Conservation (phyloP, 1,140 invertebrate genomes). For the Drosophila suzukii region DNA sequence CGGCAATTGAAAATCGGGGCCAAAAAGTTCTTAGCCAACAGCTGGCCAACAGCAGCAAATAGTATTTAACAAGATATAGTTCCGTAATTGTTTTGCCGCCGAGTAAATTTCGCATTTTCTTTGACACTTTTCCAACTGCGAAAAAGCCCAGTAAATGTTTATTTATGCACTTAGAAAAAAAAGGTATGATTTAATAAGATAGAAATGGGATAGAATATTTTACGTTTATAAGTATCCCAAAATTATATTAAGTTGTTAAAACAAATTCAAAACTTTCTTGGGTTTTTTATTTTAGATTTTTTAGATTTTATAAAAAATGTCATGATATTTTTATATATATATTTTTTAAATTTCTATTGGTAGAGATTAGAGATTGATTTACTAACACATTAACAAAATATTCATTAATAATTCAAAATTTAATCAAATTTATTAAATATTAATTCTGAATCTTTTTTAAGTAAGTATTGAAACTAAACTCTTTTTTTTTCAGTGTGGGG, state of each 20-base stretch:
- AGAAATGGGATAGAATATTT: too few relatives aligned
- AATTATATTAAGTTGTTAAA: too few relatives aligned
- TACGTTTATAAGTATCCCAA: too few relatives aligned
- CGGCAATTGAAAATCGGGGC: conserved; percentile 36
- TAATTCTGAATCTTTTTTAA: not conserved
- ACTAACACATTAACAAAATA: too few relatives aligned
- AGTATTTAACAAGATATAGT: conserved; percentile 36
- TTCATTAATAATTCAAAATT: too few relatives aligned
- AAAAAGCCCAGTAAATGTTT: conserved; percentile 36
- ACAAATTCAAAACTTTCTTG: too few relatives aligned
- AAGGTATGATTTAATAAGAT: not conserved
- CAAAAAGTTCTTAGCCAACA: conserved; percentile 27
- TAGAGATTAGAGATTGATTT: not conserved
- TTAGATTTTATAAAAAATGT: too few relatives aligned
- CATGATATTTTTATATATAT: not conserved
- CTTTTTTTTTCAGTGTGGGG: not conserved
- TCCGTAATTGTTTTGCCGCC: conserved; percentile 30
- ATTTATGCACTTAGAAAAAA: conserved; percentile 10
- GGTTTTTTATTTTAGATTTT: too few relatives aligned
- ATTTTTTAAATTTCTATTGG: not conserved
- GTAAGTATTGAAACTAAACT: not conserved
- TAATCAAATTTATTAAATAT: too few relatives aligned
- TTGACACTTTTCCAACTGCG: conserved; percentile 51
- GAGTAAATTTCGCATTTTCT: conserved; percentile 38
- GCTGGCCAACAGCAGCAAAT: conserved; percentile 5